Evolutionary conservation across 2,113 vertebrate genomes (phyloP), one percentile per base, ranked within the genome.

Genomic region (Oryzias melastigma): DNA sequence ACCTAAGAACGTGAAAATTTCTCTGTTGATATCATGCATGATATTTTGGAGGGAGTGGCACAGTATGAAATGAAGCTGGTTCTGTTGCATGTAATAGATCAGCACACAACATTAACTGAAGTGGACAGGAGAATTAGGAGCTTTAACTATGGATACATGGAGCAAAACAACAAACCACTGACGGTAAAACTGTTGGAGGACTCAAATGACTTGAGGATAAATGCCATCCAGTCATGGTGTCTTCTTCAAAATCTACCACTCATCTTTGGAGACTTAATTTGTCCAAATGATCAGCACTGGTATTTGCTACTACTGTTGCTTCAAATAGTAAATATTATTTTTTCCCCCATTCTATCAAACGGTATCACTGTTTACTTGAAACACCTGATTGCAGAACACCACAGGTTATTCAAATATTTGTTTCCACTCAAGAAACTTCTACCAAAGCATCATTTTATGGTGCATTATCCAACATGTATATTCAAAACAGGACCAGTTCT

Each of bases 401-500:
- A 82, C 6, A 20, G 48, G 16, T 51, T 77, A 24, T 83, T 67
- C 62, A 76, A 73, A 47, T 19, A 56, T 51, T 59, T 73, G 46
- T 80, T 70, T 56, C 72, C 65, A 14, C 22, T 56, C 1, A 75
- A 63, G n/a, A 75, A 24, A 19, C 18, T 76, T 7, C 49, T 71
- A 40, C 75, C 65, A 48, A 84, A 81, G 50, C 70, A 69, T 60
- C 42, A 78, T 63, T 75, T 84, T 17, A 70, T 84, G 65, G 51
- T 73, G 47, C 72, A 68, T 62, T 81, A 64, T 8, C 75, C 54
- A 13, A 46, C 25, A 50, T 68, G 59, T 67, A 68, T 83, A 25
- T 22, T 20, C 16, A 80, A 74, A 77, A 71, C 59, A 20, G 35
- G 69, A 3, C 56, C 67, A 47, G 2, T 78, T 42, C 7, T 75